Percentiles rank a stretch among this genome's conserved stretches.
Conservation (phyloP, 2,113 vertebrate genomes). For the Parus major region DNA sequence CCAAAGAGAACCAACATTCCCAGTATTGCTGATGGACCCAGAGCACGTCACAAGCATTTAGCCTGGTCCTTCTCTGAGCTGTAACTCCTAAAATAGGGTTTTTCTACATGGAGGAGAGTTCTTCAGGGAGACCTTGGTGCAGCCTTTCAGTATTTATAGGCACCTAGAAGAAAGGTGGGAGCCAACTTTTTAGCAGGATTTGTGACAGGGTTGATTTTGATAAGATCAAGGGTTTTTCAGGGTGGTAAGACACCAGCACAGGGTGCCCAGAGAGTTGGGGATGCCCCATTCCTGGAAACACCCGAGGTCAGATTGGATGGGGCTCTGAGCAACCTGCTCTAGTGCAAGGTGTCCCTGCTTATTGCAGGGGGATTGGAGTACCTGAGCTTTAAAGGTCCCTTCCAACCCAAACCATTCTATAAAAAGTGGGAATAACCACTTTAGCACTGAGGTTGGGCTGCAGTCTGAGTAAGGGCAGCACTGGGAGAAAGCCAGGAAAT, state of each 20-base stretch:
- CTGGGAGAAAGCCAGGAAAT: background rate
- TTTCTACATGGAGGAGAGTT: background rate
- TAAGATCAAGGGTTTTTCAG: background rate
- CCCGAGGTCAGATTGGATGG: accelerated
- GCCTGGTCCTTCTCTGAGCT: background rate
- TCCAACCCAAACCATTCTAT: background rate
- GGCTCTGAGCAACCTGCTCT: background rate
- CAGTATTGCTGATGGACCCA: background rate
- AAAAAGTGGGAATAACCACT: background rate
- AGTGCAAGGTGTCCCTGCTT: background rate
- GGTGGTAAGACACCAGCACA: background rate
- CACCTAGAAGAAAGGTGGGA: background rate
- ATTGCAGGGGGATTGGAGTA: background rate
- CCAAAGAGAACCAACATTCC: background rate
- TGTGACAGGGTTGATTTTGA: background rate
- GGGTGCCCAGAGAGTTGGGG: background rate
- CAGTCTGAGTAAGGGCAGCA: accelerated
- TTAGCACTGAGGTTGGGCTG: background rate
- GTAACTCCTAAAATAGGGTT: background rate
- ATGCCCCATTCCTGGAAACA: background rate
- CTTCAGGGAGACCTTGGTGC: background rate
- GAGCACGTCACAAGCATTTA: background rate
- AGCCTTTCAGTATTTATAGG: background rate
- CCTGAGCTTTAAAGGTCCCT: background rate
- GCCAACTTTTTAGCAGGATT: background rate